Evolutionary conservation across 1,140 invertebrate species (phyloP), one percentile per base, ranked within the genome.

Genomic region (Hyles vespertilio): DNA sequence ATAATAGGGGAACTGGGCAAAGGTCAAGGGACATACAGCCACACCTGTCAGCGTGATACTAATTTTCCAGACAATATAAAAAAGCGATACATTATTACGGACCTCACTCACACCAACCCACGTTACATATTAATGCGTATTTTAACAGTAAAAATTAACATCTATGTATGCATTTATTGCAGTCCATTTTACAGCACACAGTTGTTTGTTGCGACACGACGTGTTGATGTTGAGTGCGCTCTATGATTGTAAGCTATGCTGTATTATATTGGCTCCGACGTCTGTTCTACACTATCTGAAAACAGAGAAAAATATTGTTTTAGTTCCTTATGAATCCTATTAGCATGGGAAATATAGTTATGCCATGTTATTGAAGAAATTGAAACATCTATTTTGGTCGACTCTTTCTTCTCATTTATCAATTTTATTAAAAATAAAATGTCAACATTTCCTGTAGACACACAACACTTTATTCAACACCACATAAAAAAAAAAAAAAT

Each of bases 51-150:
- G 50, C 65, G 67, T 69, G 67, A 53, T 65, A 32, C 49, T 61
- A 63, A 67, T 65, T 61, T 65, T 63, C 75, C 70, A 74, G 72
- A 73, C 73, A 65, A 79, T 77, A 84, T 70, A 81, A 76, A 63
- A 68, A 84, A 81, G 80, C 81, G 77, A 72, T 84, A 64, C 71
- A 81, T 68, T 66, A 65, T 55, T 67, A 78, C 69, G 70, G 72
- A 80, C 55, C 67, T 76, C 77, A 86, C 72, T 81, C 82, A 84
- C 80, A 80, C 77, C 59, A 63, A 70, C 67, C 69, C 77, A 81
- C 73, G 67, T 81, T 77, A 83, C 74, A 76, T 73, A 62, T 67
- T 69, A 72, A 79, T 75, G 74, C 71, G 70, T 72, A 77, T 76
- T 59, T 60, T 82, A 81, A 75, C 74, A 74, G 69, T 85, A 76